These are phyloP conservation scores for Drosophila eugracilis DNA, from an alignment of 1,140 invertebrate genomes.

Conservation along the genomic window DNA sequence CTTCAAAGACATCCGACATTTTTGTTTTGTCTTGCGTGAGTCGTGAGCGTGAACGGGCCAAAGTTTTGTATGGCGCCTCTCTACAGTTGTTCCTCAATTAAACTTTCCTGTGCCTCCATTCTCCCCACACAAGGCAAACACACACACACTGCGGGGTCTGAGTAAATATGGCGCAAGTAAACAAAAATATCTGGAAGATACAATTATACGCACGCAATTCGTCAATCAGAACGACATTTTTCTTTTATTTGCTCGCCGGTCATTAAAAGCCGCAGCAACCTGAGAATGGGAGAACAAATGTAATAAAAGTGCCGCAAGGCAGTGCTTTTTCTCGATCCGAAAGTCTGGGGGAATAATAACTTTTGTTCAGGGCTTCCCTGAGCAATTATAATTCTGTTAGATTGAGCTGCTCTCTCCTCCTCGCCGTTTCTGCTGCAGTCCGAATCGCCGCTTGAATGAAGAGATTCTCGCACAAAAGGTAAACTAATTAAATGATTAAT, in stretches of 20 bases:
- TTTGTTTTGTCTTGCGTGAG: conserved; percentile 73
- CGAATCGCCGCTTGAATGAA: conserved; percentile 7
- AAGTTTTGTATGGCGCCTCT: conserved; percentile 65
- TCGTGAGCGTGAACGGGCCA: conserved; percentile 41
- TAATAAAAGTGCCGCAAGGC: conserved; percentile 81
- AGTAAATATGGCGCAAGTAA: conserved; percentile 73
- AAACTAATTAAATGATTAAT: conserved; percentile 83
- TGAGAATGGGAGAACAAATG: conserved; percentile 58
- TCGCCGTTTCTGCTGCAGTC: conserved; percentile 14
- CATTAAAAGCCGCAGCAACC: conserved; percentile 67
- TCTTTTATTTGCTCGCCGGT: conserved; percentile 79
- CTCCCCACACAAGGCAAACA: conserved; percentile 14
- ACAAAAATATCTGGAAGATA: conserved; percentile 81
- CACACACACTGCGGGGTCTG: conserved; percentile 46
- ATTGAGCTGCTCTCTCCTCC: conserved; percentile 24
- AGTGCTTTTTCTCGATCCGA: conserved; percentile 43
- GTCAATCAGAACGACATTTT: conserved; percentile 84
- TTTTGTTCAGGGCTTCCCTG: conserved; percentile 57
- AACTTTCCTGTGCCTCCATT: conserved; percentile 45
- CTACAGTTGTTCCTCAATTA: conserved; percentile 81
- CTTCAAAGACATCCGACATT: conserved; percentile 77
- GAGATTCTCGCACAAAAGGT: conserved; percentile 54
- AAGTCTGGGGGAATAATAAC: conserved; percentile 49
- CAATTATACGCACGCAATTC: conserved; percentile 85
- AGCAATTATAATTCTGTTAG: conserved; percentile 74